Evolutionary conservation across 2,113 vertebrate genomes (phyloP).

Genomic region (Archocentrus centrarchus): DNA sequence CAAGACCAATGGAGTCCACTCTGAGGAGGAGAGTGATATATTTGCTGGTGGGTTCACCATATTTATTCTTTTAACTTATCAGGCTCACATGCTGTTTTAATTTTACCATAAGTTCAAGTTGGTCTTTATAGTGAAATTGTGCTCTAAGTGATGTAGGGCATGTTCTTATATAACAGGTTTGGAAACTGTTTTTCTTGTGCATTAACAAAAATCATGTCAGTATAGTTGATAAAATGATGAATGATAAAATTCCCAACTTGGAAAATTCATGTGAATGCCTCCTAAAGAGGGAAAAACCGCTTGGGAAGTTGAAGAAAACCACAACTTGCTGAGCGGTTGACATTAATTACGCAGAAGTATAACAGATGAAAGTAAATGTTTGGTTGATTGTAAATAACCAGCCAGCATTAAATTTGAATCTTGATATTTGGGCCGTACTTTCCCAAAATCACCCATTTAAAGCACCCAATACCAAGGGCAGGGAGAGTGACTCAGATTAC

Average conservation of each 20-base stretch:
- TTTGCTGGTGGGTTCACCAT: conserved; percentile 86
- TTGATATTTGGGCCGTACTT: not conserved
- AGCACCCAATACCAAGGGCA: no score
- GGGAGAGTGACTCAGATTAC: not conserved
- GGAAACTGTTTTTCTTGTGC: not conserved
- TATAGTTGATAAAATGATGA: not conserved
- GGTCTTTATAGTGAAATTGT: not conserved
- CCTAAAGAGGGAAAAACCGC: not conserved
- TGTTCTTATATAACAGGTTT: not conserved
- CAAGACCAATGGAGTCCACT: conserved; percentile 88
- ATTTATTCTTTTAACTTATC: not conserved
- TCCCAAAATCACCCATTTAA: no score
- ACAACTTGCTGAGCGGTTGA: no score
- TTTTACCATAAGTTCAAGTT: not conserved
- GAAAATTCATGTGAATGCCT: not conserved
- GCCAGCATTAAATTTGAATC: not conserved
- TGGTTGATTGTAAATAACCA: not conserved
- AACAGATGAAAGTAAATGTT: not conserved
- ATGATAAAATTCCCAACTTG: not conserved
- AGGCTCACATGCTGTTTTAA: not conserved
- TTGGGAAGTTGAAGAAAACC: not conserved
- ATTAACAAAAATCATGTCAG: not conserved
- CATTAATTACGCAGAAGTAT: no score
- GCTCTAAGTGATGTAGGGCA: not conserved
- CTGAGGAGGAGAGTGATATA: conserved; percentile 88